These are phyloP conservation scores for Sclerodermus sp. DNA, from an alignment of 2,888 invertebrate genomes.

Conservation along the genomic window DNA sequence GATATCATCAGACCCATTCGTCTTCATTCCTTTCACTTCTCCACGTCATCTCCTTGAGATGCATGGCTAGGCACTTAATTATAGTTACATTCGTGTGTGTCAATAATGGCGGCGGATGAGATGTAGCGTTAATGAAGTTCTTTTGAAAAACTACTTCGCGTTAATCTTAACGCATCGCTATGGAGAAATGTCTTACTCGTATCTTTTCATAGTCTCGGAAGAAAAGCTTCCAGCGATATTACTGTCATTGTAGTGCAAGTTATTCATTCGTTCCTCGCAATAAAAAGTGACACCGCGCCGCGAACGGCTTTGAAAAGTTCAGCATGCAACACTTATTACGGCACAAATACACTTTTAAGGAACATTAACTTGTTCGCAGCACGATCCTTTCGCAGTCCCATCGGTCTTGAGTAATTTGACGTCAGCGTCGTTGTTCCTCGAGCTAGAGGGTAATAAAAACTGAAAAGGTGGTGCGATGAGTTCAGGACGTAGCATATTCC, in stretches of 20 bases:
- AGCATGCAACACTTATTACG: background rate
- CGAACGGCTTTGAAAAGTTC: too few relatives aligned
- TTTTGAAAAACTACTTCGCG: too few relatives aligned
- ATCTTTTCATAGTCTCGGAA: background rate
- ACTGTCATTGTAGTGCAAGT: too few relatives aligned
- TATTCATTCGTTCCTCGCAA: too few relatives aligned
- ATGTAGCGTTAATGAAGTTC: too few relatives aligned
- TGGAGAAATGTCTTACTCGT: background rate
- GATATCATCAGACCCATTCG: constrained; percentile 9
- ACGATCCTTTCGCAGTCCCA: background rate
- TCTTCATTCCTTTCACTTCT: constrained; percentile 19
- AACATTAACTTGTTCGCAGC: background rate
- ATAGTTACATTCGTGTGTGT: too few relatives aligned
- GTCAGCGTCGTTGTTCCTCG: constrained; percentile 9
- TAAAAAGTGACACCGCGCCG: too few relatives aligned
- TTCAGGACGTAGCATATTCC: constrained; percentile 62
- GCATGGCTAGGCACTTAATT: background rate
- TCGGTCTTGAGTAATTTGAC: constrained; percentile 9
- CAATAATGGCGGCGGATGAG: too few relatives aligned
- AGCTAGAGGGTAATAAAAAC: constrained; percentile 16
- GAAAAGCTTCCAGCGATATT: background rate
- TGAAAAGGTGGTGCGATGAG: constrained; percentile 51
- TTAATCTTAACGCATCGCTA: background rate
- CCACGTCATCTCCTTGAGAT: too few relatives aligned
- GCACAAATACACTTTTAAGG: background rate